Evolutionary conservation across 2,888 invertebrate genomes (phyloP), one percentile per base, ranked within the genome.

Genomic region (Apodemia hepburni): DNA sequence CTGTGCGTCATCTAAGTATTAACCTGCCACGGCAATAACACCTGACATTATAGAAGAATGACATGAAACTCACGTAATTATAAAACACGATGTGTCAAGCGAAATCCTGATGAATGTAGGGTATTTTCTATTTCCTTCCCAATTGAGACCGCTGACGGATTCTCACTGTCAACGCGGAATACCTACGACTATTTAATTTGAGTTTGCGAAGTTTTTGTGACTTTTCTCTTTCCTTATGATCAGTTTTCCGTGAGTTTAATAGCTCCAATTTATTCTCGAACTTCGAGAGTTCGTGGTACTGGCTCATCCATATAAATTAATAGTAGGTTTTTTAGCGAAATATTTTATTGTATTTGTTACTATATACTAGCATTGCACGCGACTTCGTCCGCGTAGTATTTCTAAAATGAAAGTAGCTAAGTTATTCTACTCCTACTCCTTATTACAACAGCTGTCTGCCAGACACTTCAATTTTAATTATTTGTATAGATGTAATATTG

Each of bases 151-250:
- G 35, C 17, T 49, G 49, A 49, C 49, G 17, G 49, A 49, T 49
- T 49, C 18, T 18, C 18, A 9, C 47, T 18, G 49, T 49, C 49
- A 49, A 17, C 49, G 18, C 9, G 49, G 49, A 47, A 49, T 49
- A 49, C 49, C 49, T 49, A 49, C 29, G 29, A 29, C 49, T 49
- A 49, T 87, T 87, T 86, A 87, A 87, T 87, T 85, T 82, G 80
- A 83, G 81, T 85, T 86, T 78, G 77, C 77, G 75, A 77, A 78
- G 79, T 85, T 87, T 85, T 86, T 85, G 76, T 85, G 76, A 76
- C 73, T 77, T 81, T 80, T 75, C 75, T 68, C 71, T 66, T 61
- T 63, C 63, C 64, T 64, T 69, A 71, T 67, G 68, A 71, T 67
- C 69, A 64, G 68, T 66, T 69, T 62, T 18, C 49, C 49, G 17